These are phyloP conservation scores for Lycaena phlaeas DNA, from an alignment of 2,888 invertebrate species.

Conservation along the genomic window DNA sequence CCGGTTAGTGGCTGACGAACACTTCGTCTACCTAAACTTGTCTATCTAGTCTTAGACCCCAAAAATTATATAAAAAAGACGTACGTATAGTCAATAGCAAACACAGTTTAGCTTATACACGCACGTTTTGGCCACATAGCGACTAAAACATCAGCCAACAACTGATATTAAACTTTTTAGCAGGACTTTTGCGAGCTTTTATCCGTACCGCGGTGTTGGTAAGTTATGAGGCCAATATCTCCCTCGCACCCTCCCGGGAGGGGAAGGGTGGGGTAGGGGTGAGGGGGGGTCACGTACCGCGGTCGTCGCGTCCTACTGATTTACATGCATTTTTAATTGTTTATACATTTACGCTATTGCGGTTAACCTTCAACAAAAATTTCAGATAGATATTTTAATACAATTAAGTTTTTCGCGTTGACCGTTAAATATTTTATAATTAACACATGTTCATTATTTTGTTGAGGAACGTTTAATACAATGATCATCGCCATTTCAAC, in stretches of 20 bases:
- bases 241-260: background rate
- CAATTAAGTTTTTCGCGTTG: background rate
- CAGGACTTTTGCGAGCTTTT: conserved; percentile 6
- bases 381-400: conserved; percentile 8
- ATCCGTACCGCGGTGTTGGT: conserved; percentile 4
- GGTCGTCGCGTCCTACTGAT: conserved; percentile 28
- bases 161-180: conserved; percentile 8
- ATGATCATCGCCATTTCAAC: too few relatives aligned
- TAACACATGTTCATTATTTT: background rate
- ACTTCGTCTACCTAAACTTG: too few relatives aligned
- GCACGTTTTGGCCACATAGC: too few relatives aligned
- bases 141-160: too few relatives aligned
- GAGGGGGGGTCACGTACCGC: too few relatives aligned
- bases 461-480: too few relatives aligned
- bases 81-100: too few relatives aligned
- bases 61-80: too few relatives aligned
- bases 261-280: too few relatives aligned
- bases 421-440: background rate
- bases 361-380: background rate
- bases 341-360: conserved; percentile 15
- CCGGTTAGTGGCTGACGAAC: too few relatives aligned
- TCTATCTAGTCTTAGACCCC: too few relatives aligned
- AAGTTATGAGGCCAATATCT: conserved; percentile 7
- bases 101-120: too few relatives aligned
- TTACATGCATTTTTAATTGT: conserved; percentile 30